Conservation (phyloP, 2,113 vertebrate genomes). For the Caretta caretta region DNA sequence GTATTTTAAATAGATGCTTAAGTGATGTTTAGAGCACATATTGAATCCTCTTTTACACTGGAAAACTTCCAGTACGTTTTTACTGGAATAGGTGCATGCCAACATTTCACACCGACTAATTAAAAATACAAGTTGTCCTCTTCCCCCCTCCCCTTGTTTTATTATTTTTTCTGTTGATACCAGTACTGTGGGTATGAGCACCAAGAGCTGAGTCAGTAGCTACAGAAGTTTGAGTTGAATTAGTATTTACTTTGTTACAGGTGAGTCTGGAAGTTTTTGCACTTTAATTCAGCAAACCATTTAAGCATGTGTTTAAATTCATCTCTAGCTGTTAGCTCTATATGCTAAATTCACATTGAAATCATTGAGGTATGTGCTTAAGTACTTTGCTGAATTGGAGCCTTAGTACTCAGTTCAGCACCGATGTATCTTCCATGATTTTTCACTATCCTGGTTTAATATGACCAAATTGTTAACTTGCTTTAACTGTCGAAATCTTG, state of each 20-base stretch:
- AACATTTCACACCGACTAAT: background rate
- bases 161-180: background rate
- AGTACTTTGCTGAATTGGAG: background rate
- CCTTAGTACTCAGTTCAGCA: rapidly evolving
- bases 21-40: slow-evolving; percentile 8
- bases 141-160: background rate
- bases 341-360: background rate
- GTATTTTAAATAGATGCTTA: slow-evolving; percentile 30
- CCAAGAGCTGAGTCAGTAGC: rapidly evolving
- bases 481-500: background rate
- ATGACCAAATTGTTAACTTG: background rate
- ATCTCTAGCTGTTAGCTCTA: background rate
- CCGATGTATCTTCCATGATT: background rate
- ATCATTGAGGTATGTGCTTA: no score
- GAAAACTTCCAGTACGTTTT: background rate
- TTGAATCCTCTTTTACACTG: background rate
- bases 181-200: background rate
- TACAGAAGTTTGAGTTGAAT: background rate
- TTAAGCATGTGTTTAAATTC: background rate
- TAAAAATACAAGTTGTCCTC: background rate
- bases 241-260: background rate
- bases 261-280: background rate
- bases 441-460: background rate
- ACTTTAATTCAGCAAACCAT: background rate
- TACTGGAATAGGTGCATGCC: background rate